Evolutionary conservation across 2,113 vertebrate species (phyloP).

Genomic region (Protobothrops flavoviridis): DNA sequence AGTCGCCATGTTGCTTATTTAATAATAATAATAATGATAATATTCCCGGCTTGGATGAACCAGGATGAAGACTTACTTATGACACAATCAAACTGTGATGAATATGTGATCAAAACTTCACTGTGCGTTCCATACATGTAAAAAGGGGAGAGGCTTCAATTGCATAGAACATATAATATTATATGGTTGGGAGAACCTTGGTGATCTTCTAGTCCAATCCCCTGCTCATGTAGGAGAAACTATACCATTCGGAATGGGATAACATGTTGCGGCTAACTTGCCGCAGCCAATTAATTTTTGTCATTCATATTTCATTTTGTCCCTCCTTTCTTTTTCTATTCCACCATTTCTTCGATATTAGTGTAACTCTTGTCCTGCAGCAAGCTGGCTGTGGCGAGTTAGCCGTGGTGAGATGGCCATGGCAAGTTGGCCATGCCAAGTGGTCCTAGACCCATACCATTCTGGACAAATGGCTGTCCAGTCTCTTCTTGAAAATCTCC

Average conservation of each 20-base stretch:
- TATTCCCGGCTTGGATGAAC: too few species aligned
- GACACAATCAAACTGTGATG: background rate
- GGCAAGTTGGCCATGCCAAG: background rate
- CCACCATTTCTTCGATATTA: background rate
- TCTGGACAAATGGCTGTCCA: background rate
- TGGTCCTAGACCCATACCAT: background rate
- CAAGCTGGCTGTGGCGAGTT: background rate
- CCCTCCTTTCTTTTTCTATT: background rate
- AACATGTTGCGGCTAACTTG: background rate
- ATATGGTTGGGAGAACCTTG: background rate
- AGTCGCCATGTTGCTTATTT: too few species aligned
- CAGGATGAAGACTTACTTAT: too few species aligned
- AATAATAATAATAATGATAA: too few species aligned
- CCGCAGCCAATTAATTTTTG: background rate
- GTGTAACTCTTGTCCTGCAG: background rate
- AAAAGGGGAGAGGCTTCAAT: background rate
- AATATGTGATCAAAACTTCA: background rate
- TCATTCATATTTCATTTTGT: background rate
- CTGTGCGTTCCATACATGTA: background rate
- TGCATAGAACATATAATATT: background rate
- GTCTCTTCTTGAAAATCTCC: background rate
- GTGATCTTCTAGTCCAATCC: background rate
- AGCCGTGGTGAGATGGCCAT: background rate
- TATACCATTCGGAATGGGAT: background rate
- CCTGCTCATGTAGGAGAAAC: background rate